Evolutionary conservation across 2,113 vertebrate species (phyloP), one percentile per base, ranked within the genome.

Genomic region (Clarias batrachus): DNA sequence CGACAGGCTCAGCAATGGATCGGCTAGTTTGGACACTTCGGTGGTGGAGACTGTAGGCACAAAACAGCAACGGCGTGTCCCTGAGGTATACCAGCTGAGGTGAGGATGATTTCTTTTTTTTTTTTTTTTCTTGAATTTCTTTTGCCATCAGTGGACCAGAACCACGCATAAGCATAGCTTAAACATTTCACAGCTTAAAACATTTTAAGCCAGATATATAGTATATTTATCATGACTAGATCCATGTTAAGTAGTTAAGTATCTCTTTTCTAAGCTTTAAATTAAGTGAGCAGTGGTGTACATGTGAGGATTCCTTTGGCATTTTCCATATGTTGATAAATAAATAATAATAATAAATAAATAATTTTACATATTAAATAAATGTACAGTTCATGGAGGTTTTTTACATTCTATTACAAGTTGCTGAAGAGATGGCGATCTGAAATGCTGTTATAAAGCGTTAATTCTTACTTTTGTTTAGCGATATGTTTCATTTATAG

Each of bases 1-100:
- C 4, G 97, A 98, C 90, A 94, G 96, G 41, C 93, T 97, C 62
- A 98, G 97, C 92, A 98, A 96, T 0, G 96, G 96, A 25, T 98
- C 98, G 0, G 92, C 96, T 63, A 97, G 94, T 82, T 92, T 96
- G 0, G 97, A 98, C 91, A 97, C 97, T 0, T 96, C 97, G 3
- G 87, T 94, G 27, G 93, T 94, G 23, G 96, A 98, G 59, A 95
- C 93, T 91, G 88, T 88, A 1, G 92, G 90, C 5, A 63, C 89
- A 0, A 93, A 93, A 68, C 96, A 97, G 21, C 86, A 92, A 83
- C 94, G 88, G 62, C 92, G 91, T 0, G 87, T 91, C 37, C 95
- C 94, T 41, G 97, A 97, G 85, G 59, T 89, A 11, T 83, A 92
- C 54, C 85, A 90, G 62, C 92, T 89, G 86, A 97, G 97, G 98